phyloP scores from a whole-genome alignment of 2,113 vertebrate species.

The Petrocephalus zakoni region DNA sequence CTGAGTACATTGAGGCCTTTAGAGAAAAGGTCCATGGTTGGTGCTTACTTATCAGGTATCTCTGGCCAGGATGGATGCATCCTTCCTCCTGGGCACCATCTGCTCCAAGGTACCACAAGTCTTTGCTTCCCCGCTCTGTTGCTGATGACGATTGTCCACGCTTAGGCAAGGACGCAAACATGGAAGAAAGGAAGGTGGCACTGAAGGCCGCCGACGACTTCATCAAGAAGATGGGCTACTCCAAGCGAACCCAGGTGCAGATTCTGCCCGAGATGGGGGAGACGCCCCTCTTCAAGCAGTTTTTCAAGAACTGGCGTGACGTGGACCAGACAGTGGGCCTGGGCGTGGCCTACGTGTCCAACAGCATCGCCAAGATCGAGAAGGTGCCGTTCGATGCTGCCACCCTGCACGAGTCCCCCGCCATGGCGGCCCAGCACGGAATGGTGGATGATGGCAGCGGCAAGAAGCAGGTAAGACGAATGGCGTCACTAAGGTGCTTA shows the following conservation, averaged over 20 bases:
- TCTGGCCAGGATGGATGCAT: not conserved
- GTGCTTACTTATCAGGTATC: not conserved
- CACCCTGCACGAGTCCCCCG: conserved; percentile 74
- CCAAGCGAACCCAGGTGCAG: conserved; percentile 88
- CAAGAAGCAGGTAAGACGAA: conserved; percentile 71
- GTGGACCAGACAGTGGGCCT: conserved; percentile 81
- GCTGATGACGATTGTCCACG: not conserved
- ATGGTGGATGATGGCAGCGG: conserved; percentile 90
- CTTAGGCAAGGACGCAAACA: conserved; percentile 80
- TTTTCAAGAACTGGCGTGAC: conserved; percentile 97
- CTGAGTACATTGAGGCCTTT: not conserved
- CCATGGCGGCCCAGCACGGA: conserved; percentile 93
- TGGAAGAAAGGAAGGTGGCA: conserved; percentile 84
- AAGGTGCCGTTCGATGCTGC: conserved; percentile 82
- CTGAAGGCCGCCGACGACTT: conserved; percentile 87
- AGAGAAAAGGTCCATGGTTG: not conserved
- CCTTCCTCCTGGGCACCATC: not conserved
- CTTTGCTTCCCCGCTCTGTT: not conserved
- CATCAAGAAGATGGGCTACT: conserved; percentile 92
- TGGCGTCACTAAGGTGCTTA: not conserved
- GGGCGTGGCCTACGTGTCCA: conserved; percentile 79
- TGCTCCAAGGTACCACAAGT: not conserved
- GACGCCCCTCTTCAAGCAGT: conserved; percentile 96
- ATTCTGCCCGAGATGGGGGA: conserved; percentile 87
- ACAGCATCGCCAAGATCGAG: conserved; percentile 84